Base-by-base conservation (phyloP, 2,888 invertebrate species). In the Acleris sparsana region DNA sequence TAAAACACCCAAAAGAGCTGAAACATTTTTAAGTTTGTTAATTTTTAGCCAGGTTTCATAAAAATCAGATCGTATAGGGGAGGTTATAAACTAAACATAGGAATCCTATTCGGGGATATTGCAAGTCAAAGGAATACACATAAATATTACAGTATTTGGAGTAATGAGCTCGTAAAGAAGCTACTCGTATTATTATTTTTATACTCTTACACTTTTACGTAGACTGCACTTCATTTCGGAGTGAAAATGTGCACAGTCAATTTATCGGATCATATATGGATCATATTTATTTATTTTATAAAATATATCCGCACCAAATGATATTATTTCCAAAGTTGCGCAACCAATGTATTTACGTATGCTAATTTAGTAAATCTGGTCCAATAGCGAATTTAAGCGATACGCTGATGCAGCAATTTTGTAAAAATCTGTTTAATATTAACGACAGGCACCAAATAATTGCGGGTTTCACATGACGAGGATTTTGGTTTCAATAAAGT, bases 351-450 rank as follows among this genome's bases (percentile, higher is more conserved):
- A 48, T 58, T 46, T 58, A 22, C 46, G 46, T 62, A 61, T 48
- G 58, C 20, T 59, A 59, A 64, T 59, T 53, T 39, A 9, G 48
- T 25, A 46, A 59, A 53, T 59, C 63, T 25, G 48, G 48, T 53
- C 16, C 52, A 53, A 44, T 57, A 1, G 18, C 33, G 29, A 46
- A n/a, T 29, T 33, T 22, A 33, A 39, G 22, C 52, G 46, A 11
- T 53, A 18, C 46, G n/a, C 29, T 13, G 53, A 33, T n/a, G 46
- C 58, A 39, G 48, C 48, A 63, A 59, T 59, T 46, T 63, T 18
- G 43, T 29, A 44, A 43, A 46, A 52, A 44, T 18, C 39, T 5
- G n/a, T 29, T 22, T 60, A 52, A 44, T 43, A 51, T 43, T 25
- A 43, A 17, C n/a, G 29, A 39, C n/a, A 44, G 16, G 17, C 20